These are phyloP conservation scores for Oncorhynchus gorbuscha DNA, from an alignment of 2,113 vertebrate species.

Conservation along the genomic window DNA sequence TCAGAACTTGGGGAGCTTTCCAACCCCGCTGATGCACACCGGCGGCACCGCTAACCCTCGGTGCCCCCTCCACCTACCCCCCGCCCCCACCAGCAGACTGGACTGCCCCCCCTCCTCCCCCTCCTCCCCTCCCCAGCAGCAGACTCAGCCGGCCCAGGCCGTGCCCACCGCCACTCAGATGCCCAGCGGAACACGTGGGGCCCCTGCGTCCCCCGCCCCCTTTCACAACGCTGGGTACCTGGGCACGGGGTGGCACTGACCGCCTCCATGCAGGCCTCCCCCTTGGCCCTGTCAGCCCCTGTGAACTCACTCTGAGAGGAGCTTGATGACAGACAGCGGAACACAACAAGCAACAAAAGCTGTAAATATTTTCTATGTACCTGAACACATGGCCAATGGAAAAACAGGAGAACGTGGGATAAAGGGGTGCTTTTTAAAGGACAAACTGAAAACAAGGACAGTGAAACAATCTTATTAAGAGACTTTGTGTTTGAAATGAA, in stretches of 20 bases:
- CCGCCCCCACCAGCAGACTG: constrained; percentile 76
- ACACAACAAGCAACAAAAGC: constrained; percentile 81
- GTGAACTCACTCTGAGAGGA: constrained; percentile 71
- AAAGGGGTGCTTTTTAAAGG: constrained; percentile 84
- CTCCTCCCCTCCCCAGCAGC: constrained; percentile 71
- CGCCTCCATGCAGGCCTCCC: not conserved
- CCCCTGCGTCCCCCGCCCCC: constrained; percentile 79
- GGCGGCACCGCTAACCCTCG: constrained; percentile 48
- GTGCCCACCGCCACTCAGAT: constrained; percentile 62
- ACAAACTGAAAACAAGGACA: constrained; percentile 47
- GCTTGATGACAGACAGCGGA: constrained; percentile 72
- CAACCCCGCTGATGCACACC: constrained; percentile 65
- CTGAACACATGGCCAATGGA: constrained; percentile 73
- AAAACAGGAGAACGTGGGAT: constrained; percentile 63
- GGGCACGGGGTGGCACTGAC: constrained; percentile 96
- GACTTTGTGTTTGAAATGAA: constrained; percentile 78
- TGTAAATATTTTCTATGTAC: constrained; percentile 95
- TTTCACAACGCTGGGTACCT: constrained; percentile 91
- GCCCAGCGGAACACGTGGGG: constrained; percentile 69
- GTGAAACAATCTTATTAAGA: constrained; percentile 53
- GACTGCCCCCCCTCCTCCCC: constrained; percentile 75
- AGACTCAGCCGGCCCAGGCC: constrained; percentile 81
- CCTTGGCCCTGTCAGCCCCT: constrained; percentile 21
- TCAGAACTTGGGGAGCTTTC: constrained; percentile 80
- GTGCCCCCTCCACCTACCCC: constrained; percentile 75